Base-by-base conservation (phyloP, 2,797 vertebrate genomes). In the Sebastes cheni region DNA sequence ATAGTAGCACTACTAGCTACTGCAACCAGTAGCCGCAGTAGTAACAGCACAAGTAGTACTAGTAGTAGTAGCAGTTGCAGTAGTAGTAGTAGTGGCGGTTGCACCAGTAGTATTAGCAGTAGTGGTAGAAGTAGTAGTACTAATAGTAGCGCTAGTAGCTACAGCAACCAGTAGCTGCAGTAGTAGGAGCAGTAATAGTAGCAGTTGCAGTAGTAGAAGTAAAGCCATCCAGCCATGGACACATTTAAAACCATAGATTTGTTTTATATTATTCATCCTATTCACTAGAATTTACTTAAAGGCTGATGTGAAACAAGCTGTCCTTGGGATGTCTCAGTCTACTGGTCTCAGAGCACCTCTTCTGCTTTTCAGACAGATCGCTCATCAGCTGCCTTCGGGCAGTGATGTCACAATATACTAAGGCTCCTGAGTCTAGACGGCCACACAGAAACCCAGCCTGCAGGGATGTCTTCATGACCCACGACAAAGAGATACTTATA, bases 351-450 rank as follows among this genome's bases (percentile, higher is more conserved):
- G 14, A 5, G n/a, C 34, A 56, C 61, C 32, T 75, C 29, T 30
- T 75, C 14, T 72, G 32, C 42, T 72, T 72, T 36, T 20, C 52
- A 77, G 34, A 62, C 67, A 23, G 36, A 50, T 66, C 39, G 56
- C 32, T 59, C 32, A 74, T 83, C 75, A 78, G 22, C 27, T 2
- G 11, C 36, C 54, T 72, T 59, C 8, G 0, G 71, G 71, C 27
- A 39, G 18, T 84, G 88, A 88, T 71, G 81, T 86, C 78, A 85
- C 67, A 68, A 72, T 75, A 54, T 46, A 85, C 34, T 71, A 86
- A 68, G 62, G 25, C 30, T n/a, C 36, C 67, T 3, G 23, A 75
- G 84, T 86, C 86, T 77, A 82, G 79, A 87, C 81, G 42, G 34
- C 39, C 18, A 11, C 65, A 80, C 73, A 64, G 62, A 72, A 67